phyloP scores from a whole-genome alignment of 2,797 vertebrate species.

The Vespertilio murinus region DNA sequence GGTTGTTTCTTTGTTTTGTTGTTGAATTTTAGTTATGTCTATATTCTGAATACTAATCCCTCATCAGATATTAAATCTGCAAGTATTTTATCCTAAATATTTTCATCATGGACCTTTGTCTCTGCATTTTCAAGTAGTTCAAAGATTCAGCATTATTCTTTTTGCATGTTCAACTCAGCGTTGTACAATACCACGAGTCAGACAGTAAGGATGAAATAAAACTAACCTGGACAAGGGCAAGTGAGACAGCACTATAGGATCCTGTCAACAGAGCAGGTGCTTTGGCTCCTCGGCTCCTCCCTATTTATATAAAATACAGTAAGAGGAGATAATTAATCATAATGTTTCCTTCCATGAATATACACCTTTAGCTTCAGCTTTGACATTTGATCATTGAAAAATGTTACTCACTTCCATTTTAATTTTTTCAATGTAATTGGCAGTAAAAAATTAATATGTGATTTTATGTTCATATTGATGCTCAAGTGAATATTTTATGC shows the following conservation, averaged over 20 bases:
- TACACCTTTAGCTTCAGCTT: not conserved
- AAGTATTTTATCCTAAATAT: not conserved
- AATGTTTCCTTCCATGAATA: not conserved
- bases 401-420: not conserved
- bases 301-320: not conserved
- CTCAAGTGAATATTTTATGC: slow-evolving; percentile 20
- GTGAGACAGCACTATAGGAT: rapidly evolving
- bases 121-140: not conserved
- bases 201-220: not conserved
- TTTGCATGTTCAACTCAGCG: not conserved
- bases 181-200: not conserved
- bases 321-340: not conserved
- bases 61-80: not conserved
- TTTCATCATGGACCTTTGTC: not conserved
- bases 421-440: slow-evolving; percentile 35
- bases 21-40: not conserved
- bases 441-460: not conserved
- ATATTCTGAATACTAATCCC: not conserved
- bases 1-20: not conserved
- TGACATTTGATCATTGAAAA: not conserved
- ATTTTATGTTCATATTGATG: slow-evolving; percentile 29
- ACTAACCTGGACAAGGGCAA: not conserved
- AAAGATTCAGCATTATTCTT: not conserved
- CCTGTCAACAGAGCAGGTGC: too few species aligned
- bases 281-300: not conserved